Percentiles rank a stretch among this genome's conserved stretches.
These are phyloP conservation scores for Galago senegalensis DNA, from an alignment of 2,797 vertebrate genomes.

Conservation along the genomic window DNA sequence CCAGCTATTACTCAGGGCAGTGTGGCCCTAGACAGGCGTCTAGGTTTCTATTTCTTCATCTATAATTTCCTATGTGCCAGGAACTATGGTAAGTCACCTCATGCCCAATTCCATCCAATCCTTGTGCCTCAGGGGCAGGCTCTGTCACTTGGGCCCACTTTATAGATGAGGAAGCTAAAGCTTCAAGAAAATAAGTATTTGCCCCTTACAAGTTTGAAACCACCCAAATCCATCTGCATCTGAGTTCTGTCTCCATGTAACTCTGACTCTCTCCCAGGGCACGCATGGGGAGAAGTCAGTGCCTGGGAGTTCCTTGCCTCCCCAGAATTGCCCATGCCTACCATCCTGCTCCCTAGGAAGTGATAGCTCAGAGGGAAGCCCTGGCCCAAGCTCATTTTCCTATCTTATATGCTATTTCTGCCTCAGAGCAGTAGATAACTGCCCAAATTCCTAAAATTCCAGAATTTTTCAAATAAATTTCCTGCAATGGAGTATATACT, in stretches of 20 bases:
- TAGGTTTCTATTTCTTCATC: not conserved
- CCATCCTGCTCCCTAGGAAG: not conserved
- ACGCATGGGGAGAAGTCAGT: rapidly evolving
- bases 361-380: not conserved
- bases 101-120: not conserved
- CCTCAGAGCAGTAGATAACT: not conserved
- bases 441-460: slow-evolving; percentile 27
- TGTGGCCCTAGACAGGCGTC: not conserved
- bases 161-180: not conserved
- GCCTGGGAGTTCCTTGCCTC: not conserved
- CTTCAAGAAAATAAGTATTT: not conserved
- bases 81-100: not conserved
- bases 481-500: too few relatives aligned
- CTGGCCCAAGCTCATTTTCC: not conserved
- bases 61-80: not conserved
- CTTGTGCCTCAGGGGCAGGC: too few relatives aligned
- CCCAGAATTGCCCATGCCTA: too few relatives aligned
- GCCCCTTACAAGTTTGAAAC: not conserved
- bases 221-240: not conserved
- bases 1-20: rapidly evolving
- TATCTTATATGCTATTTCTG: slow-evolving; percentile 2
- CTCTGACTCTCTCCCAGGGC: not conserved
- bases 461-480: slow-evolving; percentile 1
- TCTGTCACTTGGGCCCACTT: not conserved
- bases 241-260: not conserved